phyloP scores from a whole-genome alignment of 2,888 invertebrate species.

The Brenthis daphne region DNA sequence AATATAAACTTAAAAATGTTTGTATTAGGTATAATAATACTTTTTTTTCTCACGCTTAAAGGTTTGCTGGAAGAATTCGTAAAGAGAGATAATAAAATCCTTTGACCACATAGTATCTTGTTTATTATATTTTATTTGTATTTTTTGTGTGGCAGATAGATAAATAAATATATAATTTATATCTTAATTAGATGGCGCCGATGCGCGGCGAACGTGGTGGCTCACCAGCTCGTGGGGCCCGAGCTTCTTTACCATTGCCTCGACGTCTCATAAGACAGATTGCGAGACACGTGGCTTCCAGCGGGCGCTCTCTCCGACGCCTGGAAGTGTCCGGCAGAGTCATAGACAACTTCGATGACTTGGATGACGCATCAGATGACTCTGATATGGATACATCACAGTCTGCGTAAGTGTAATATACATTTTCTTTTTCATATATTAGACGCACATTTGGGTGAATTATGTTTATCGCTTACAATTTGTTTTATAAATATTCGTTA shows the following conservation, averaged over 20 bases:
- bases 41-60: no score
- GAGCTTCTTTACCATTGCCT: slow-evolving; percentile 74
- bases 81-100: no score
- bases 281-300: slow-evolving; percentile 76
- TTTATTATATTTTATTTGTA: no score
- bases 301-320: slow-evolving; percentile 75
- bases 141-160: neutral
- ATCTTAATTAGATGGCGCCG: slow-evolving; percentile 70
- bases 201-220: slow-evolving; percentile 79
- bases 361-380: slow-evolving; percentile 71
- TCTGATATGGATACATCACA: slow-evolving; percentile 71
- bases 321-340: slow-evolving; percentile 77
- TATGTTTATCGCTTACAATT: neutral
- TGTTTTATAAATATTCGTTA: no score
- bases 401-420: slow-evolving; percentile 63
- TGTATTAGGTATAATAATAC: no score
- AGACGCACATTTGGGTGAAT: no score
- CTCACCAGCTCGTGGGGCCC: slow-evolving; percentile 77
- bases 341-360: slow-evolving; percentile 79
- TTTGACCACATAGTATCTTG: no score
- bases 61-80: no score
- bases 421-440: neutral
- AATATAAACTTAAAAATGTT: no score
- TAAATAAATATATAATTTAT: neutral
- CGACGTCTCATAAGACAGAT: slow-evolving; percentile 76